Conservation (phyloP, 2,888 invertebrate species). For the Luffia ferchaultella region DNA sequence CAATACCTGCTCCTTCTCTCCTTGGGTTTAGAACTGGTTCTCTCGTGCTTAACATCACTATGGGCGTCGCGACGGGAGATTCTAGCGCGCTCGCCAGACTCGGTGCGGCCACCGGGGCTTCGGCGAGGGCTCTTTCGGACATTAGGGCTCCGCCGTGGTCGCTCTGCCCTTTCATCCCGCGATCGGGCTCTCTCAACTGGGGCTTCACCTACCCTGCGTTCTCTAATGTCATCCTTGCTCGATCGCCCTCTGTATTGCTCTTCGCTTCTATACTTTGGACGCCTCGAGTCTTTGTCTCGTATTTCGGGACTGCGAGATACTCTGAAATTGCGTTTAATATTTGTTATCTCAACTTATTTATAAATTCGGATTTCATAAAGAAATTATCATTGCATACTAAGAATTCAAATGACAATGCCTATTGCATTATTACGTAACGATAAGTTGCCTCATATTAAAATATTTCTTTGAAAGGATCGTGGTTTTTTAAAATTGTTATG, state of each 20-base stretch:
- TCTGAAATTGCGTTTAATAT: conserved; percentile 28
- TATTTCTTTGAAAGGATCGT: too few relatives aligned
- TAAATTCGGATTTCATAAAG: too few relatives aligned
- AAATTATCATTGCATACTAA: too few relatives aligned
- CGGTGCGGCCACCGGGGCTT: neutral
- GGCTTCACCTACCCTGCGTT: neutral
- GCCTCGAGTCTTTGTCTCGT: conserved; percentile 20
- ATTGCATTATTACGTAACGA: too few relatives aligned
- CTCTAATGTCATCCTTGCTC: neutral
- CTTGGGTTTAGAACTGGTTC: conserved; percentile 6
- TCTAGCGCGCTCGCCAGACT: neutral
- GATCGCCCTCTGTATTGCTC: neutral
- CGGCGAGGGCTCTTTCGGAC: neutral
- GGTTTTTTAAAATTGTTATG: too few relatives aligned
- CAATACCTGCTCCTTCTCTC: conserved; percentile 42
- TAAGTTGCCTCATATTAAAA: too few relatives aligned
- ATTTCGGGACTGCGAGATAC: conserved; percentile 33
- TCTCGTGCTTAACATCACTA: neutral
- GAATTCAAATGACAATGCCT: too few relatives aligned
- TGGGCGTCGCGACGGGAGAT: conserved; percentile 6
- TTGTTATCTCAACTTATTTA: too few relatives aligned
- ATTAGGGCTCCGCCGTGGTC: neutral
- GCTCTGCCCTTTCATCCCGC: neutral
- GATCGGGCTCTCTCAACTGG: neutral
- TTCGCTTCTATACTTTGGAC: conserved; percentile 17